phyloP scores from a whole-genome alignment of 2,113 vertebrate species.

The Gambusia holbrooki region DNA sequence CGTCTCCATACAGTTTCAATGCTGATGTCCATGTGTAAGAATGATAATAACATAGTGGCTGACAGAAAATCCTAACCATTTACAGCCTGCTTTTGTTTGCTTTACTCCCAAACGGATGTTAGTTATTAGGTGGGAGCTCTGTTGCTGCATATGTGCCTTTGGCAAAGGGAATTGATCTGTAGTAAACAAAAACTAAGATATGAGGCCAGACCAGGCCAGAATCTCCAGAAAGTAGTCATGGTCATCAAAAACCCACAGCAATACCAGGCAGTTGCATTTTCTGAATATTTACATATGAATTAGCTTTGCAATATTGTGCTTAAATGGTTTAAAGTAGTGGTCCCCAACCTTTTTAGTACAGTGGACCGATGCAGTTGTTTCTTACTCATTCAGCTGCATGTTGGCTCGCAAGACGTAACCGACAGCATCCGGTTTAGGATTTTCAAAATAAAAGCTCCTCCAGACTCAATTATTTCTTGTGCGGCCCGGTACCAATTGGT shows the following conservation, averaged over 20 bases:
- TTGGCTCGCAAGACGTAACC: too few relatives aligned
- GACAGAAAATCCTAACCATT: slow-evolving; percentile 59
- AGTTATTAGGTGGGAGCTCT: slow-evolving; percentile 49
- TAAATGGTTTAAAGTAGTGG: not conserved
- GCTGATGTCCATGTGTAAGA: slow-evolving; percentile 47
- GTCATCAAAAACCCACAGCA: not conserved
- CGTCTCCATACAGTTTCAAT: slow-evolving; percentile 8
- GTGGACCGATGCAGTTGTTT: too few relatives aligned
- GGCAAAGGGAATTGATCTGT: slow-evolving; percentile 47
- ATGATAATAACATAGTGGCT: slow-evolving; percentile 56
- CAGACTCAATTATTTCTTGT: too few relatives aligned
- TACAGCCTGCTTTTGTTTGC: slow-evolving; percentile 60
- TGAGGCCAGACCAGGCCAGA: not conserved
- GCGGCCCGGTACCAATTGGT: too few relatives aligned
- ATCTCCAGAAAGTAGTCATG: not conserved
- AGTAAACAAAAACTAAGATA: slow-evolving; percentile 54
- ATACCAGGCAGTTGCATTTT: not conserved
- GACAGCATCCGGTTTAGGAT: too few relatives aligned
- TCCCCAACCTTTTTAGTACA: too few relatives aligned
- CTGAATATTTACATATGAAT: not conserved
- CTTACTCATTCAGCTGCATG: too few relatives aligned
- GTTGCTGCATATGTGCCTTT: slow-evolving; percentile 36
- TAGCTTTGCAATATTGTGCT: not conserved
- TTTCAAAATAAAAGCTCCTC: too few relatives aligned
- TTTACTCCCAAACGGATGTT: slow-evolving; percentile 52